Conservation (phyloP, 1,140 invertebrate species). For the Drosophila sulfurigaster region DNA sequence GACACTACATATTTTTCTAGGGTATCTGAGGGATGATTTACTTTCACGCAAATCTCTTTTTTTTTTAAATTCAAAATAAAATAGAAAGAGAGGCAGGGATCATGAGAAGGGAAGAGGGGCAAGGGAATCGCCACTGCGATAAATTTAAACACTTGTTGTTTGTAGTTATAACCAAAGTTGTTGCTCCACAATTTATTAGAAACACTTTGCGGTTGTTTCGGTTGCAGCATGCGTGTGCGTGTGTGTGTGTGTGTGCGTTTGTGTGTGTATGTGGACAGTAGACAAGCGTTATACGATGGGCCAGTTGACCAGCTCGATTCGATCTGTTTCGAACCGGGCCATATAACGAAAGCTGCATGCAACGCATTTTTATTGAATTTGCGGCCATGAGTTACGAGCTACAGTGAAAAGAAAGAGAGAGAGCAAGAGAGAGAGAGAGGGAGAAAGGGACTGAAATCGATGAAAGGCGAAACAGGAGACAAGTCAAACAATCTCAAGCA, state of each 20-base stretch:
- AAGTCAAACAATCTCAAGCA: not conserved
- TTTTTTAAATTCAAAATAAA: not conserved
- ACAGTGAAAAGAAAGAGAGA: conserved; percentile 4
- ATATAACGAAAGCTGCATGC: conserved; percentile 45
- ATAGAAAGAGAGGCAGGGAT: not conserved
- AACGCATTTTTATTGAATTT: conserved; percentile 73
- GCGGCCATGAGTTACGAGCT: conserved; percentile 42
- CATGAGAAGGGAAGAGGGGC: not conserved
- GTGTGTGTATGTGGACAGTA: conserved; percentile 1
- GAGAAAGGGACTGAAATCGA: not conserved
- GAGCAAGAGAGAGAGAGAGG: not conserved
- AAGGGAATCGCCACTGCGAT: conserved; percentile 69
- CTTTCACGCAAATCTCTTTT: not conserved
- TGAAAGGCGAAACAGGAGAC: not conserved
- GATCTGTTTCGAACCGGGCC: not conserved
- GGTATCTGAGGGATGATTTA: not conserved
- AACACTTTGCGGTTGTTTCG: conserved; percentile 77
- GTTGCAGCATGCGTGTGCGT: conserved; percentile 60
- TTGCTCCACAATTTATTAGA: conserved; percentile 78
- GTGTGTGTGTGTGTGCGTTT: conserved; percentile 35
- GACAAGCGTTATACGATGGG: not conserved
- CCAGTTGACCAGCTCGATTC: not conserved
- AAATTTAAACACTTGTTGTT: conserved; percentile 80
- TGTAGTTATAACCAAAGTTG: conserved; percentile 64
- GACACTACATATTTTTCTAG: not conserved